Evolutionary conservation across 2,888 invertebrate genomes (phyloP).

Genomic region (Ichneumoninae sp.): DNA sequence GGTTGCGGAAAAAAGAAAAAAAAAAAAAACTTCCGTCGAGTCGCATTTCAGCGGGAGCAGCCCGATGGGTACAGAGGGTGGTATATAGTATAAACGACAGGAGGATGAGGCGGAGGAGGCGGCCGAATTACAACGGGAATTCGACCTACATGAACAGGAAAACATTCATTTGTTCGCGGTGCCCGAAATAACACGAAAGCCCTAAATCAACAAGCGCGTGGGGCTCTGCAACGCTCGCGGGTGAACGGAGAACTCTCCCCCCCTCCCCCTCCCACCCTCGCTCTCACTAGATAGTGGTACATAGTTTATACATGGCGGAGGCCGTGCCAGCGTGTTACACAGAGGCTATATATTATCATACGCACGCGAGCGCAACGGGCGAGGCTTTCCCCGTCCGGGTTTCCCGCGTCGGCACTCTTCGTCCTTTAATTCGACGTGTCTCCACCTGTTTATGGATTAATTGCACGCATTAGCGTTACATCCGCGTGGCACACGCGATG

Average conservation of each 20-base stretch:
- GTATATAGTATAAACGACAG: slow-evolving; percentile 17
- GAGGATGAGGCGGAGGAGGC: slow-evolving; percentile 45
- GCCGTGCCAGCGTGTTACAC: slow-evolving; percentile 6
- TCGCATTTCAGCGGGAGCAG: slow-evolving; percentile 8
- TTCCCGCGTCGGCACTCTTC: slow-evolving; percentile 56
- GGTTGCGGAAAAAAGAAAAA: slow-evolving; percentile 6
- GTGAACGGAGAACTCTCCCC: slow-evolving; percentile 39
- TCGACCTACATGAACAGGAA: slow-evolving; percentile 76
- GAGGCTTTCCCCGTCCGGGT: slow-evolving; percentile 13
- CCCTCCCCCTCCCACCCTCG: neutral
- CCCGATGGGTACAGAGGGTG: slow-evolving; percentile 17
- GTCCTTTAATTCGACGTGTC: slow-evolving; percentile 64
- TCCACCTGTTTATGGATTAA: slow-evolving; percentile 66
- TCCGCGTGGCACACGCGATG: slow-evolving; percentile 43
- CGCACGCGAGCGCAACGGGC: slow-evolving; percentile 28
- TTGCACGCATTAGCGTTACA: slow-evolving; percentile 61
- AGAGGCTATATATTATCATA: slow-evolving; percentile 50
- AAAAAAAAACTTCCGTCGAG: slow-evolving; percentile 13
- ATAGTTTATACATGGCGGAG: slow-evolving; percentile 40
- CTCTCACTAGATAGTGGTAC: slow-evolving; percentile 38
- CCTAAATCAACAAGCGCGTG: slow-evolving; percentile 69
- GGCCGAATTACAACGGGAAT: slow-evolving; percentile 71
- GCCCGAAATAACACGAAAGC: slow-evolving; percentile 71
- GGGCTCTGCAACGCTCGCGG: slow-evolving; percentile 53
- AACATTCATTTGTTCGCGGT: slow-evolving; percentile 77